Percentiles rank a stretch among this genome's conserved stretches.
Evolutionary conservation across 92 coral and sea anemone species (phyloP).

Genomic region (Meandrina meandrites): DNA sequence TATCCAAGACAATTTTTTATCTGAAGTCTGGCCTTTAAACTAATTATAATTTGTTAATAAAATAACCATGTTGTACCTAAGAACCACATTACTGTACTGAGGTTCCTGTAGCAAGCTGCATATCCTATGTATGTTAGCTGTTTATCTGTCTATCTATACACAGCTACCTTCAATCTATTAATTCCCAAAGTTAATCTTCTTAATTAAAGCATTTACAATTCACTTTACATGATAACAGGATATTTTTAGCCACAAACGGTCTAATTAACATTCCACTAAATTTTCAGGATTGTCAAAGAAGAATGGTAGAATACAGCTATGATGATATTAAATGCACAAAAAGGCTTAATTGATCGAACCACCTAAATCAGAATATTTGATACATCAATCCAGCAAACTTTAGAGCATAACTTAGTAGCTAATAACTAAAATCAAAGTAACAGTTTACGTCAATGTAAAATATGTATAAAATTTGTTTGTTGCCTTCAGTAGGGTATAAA

Average conservation of each 20-base stretch:
- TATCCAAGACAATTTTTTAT: background rate
- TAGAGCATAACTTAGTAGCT: background rate
- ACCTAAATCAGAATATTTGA: background rate
- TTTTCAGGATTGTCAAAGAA: background rate
- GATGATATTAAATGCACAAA: background rate
- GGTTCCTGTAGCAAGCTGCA: background rate
- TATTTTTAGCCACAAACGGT: background rate
- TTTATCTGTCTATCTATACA: background rate
- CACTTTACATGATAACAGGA: background rate
- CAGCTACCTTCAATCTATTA: background rate
- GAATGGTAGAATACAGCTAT: background rate
- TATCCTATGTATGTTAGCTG: background rate
- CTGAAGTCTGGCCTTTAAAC: background rate
- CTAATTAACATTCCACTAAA: slow-evolving; percentile 1
- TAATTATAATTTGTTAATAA: background rate
- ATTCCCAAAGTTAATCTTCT: background rate
- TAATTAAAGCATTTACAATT: background rate
- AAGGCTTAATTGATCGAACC: background rate
- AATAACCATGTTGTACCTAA: background rate
- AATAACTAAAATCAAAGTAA: background rate
- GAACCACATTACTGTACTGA: background rate
- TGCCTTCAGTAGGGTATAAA: background rate
- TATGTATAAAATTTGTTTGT: background rate
- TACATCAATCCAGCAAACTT: background rate
- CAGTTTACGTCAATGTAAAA: background rate